Evolutionary conservation across 2,113 vertebrate species (phyloP).

Genomic region (Podarcis muralis): DNA sequence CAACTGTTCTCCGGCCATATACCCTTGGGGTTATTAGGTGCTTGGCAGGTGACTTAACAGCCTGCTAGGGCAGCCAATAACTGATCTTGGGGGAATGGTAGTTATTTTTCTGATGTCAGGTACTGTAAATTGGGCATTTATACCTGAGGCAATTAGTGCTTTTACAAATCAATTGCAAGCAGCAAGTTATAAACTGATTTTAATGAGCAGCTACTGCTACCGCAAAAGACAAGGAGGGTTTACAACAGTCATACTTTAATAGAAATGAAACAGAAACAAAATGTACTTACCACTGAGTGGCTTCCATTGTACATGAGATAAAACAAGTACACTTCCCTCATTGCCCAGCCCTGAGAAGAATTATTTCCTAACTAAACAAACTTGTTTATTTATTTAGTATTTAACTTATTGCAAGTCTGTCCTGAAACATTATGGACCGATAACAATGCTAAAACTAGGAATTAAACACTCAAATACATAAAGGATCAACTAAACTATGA

Average conservation of each 20-base stretch:
- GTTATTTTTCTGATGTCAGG: conserved; percentile 7
- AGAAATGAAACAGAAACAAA: conserved; percentile 32
- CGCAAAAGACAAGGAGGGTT: conserved; percentile 39
- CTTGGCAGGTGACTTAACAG: fast-evolving
- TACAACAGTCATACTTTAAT: conserved; percentile 35
- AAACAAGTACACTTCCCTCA: not conserved
- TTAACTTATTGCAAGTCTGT: not conserved
- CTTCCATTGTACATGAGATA: not conserved
- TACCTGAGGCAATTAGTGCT: conserved; percentile 44
- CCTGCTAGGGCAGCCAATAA: not conserved
- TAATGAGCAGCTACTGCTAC: conserved; percentile 39
- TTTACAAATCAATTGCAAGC: conserved; percentile 52
- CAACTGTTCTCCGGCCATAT: fast-evolving
- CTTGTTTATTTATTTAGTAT: conserved; percentile 2
- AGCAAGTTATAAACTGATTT: conserved; percentile 47
- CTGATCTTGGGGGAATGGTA: not conserved
- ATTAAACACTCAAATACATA: not conserved
- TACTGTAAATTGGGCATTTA: conserved; percentile 17
- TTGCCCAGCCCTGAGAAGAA: conserved; percentile 10
- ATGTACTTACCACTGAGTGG: not conserved
- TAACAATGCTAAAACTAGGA: not conserved
- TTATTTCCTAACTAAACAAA: conserved; percentile 39
- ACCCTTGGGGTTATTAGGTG: not conserved
- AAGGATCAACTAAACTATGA: conserved; percentile 77
- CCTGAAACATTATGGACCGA: not conserved